Evolutionary conservation across 2,888 invertebrate genomes (phyloP).

Genomic region (Stomorhina lunata): DNA sequence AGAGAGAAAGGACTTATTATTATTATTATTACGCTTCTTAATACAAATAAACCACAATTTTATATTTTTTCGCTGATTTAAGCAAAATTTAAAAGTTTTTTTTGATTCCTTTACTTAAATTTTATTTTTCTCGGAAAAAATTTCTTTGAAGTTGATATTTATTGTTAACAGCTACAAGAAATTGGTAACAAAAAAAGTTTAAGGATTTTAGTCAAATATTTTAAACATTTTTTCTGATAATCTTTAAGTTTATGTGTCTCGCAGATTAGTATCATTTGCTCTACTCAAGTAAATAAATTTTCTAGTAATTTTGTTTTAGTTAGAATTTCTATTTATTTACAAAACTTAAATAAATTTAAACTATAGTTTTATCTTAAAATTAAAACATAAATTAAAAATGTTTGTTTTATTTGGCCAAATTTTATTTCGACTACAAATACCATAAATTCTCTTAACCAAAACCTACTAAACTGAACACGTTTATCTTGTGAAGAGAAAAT

Average conservation of each 20-base stretch:
- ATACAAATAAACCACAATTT: slow-evolving; percentile 64
- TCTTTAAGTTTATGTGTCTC: slow-evolving; percentile 67
- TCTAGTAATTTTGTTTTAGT: slow-evolving; percentile 27
- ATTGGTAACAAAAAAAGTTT: background rate
- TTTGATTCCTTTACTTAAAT: background rate
- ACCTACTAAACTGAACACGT: slow-evolving; percentile 38
- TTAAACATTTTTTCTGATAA: slow-evolving; percentile 29
- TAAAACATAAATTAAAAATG: slow-evolving; percentile 46
- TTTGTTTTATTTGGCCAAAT: background rate
- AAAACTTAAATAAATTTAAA: slow-evolving; percentile 5
- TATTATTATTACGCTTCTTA: too few species aligned
- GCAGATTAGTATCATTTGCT: slow-evolving; percentile 59
- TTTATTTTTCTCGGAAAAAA: slow-evolving; percentile 7
- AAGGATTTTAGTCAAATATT: slow-evolving; percentile 56
- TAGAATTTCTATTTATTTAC: too few species aligned
- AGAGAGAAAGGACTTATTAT: slow-evolving; percentile 51
- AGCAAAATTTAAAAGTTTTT: slow-evolving; percentile 47
- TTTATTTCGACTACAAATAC: slow-evolving; percentile 46
- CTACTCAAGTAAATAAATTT: slow-evolving; percentile 56
- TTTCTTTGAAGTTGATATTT: slow-evolving; percentile 64
- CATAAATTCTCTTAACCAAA: slow-evolving; percentile 57
- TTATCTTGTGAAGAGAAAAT: slow-evolving; percentile 59
- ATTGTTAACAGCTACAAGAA: slow-evolving; percentile 6
- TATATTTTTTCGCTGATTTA: slow-evolving; percentile 62
- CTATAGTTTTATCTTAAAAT: slow-evolving; percentile 59